Percentiles rank a stretch among this genome's conserved stretches.
Conservation (phyloP, 1,140 invertebrate species). For the Nixonia krombeini region DNA sequence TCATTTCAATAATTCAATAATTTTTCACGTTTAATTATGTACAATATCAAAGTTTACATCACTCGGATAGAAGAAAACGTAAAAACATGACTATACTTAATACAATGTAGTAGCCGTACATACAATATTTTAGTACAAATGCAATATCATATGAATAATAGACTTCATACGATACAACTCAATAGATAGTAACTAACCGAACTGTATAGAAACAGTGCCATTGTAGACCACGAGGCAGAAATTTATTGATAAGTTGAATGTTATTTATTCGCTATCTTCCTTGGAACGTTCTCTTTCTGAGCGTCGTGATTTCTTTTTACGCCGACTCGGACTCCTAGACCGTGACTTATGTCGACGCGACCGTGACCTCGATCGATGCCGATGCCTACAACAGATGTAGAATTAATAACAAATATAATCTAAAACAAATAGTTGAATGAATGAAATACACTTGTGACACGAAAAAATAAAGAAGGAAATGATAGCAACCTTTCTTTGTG, state of each 20-base stretch:
- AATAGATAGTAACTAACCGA: too few species aligned
- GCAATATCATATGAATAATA: too few species aligned
- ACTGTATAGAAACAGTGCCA: too few species aligned
- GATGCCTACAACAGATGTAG: conserved; percentile 63
- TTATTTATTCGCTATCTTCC: conserved; percentile 75
- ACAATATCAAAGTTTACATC: not conserved
- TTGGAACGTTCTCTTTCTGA: conserved; percentile 73
- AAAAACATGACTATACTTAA: too few species aligned
- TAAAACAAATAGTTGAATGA: too few species aligned
- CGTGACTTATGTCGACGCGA: conserved; percentile 74
- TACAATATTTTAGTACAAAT: not conserved
- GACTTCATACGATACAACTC: not conserved
- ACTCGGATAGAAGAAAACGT: too few species aligned
- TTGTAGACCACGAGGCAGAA: too few species aligned
- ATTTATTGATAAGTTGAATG: too few species aligned
- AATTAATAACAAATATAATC: too few species aligned
- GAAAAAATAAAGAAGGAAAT: conserved; percentile 12
- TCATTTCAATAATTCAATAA: too few species aligned
- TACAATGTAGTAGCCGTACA: too few species aligned
- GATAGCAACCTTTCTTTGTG: conserved; percentile 68
- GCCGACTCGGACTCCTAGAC: conserved; percentile 75
- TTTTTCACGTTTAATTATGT: not conserved
- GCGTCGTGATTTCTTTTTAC: conserved; percentile 78
- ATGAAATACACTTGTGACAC: too few species aligned
- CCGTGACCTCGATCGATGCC: conserved; percentile 74